Conservation (phyloP, 2,113 vertebrate species). For the Glaucidium brasilianum region DNA sequence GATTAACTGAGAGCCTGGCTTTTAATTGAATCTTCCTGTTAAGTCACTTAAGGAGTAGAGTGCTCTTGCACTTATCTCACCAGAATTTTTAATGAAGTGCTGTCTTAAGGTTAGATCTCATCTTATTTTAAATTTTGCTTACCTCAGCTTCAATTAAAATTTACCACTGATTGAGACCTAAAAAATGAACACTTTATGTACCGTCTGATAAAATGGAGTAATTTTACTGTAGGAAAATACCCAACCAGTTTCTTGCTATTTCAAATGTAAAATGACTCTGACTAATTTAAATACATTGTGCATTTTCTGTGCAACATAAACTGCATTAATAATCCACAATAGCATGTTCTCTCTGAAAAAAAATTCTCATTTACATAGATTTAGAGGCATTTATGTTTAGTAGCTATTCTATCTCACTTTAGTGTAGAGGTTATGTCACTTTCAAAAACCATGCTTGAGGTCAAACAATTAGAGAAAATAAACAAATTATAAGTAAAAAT, state of each 20-base stretch:
- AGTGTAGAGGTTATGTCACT: not conserved
- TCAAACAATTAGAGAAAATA: not conserved
- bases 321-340: not conserved
- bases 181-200: not conserved
- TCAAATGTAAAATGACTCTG: not conserved
- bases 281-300: not conserved
- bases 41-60: not conserved
- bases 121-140: slow-evolving; percentile 1
- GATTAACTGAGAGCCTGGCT: not conserved
- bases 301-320: not conserved
- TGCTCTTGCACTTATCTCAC: slow-evolving; percentile 14
- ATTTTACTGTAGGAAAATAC: not conserved
- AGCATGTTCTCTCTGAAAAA: not conserved
- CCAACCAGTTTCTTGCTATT: not conserved
- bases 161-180: not conserved
- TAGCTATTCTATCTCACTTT: not conserved
- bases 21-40: slow-evolving; percentile 12
- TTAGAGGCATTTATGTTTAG: not conserved
- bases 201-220: not conserved
- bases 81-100: slow-evolving; percentile 24
- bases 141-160: slow-evolving; percentile 2
- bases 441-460: not conserved
- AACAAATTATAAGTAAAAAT: not conserved
- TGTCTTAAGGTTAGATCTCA: not conserved
- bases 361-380: not conserved